Evolutionary conservation across 2,797 vertebrate species (phyloP).

Genomic region (Platalea minor): DNA sequence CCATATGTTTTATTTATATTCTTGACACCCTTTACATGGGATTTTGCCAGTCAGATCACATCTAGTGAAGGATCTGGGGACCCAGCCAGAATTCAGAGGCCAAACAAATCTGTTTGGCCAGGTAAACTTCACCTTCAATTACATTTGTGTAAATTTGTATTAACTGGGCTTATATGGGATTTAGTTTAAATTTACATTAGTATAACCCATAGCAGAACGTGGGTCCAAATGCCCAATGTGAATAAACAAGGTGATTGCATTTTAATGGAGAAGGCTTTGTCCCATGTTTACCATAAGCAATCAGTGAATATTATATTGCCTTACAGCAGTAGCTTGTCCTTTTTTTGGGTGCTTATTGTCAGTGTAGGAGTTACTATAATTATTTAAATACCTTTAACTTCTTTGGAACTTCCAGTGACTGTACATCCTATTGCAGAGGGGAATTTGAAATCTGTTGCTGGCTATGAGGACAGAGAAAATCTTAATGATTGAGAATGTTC

Average conservation of each 20-base stretch:
- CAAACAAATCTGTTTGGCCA: background rate
- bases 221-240: background rate
- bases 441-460: background rate
- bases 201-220: background rate
- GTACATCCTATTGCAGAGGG: background rate
- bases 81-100: background rate
- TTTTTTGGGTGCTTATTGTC: background rate
- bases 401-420: background rate
- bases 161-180: background rate
- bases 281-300: background rate
- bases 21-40: background rate
- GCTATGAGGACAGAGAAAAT: background rate
- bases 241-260: background rate
- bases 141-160: background rate
- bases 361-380: background rate
- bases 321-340: background rate
- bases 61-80: background rate
- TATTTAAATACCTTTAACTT: background rate
- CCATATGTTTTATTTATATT: background rate
- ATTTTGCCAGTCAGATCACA: background rate
- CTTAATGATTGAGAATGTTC: background rate
- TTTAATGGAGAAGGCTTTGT: background rate
- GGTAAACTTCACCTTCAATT: background rate
- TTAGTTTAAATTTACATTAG: background rate
- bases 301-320: background rate